Base-by-base conservation (phyloP, 2,888 invertebrate genomes). In the Horisme vitalbata region DNA sequence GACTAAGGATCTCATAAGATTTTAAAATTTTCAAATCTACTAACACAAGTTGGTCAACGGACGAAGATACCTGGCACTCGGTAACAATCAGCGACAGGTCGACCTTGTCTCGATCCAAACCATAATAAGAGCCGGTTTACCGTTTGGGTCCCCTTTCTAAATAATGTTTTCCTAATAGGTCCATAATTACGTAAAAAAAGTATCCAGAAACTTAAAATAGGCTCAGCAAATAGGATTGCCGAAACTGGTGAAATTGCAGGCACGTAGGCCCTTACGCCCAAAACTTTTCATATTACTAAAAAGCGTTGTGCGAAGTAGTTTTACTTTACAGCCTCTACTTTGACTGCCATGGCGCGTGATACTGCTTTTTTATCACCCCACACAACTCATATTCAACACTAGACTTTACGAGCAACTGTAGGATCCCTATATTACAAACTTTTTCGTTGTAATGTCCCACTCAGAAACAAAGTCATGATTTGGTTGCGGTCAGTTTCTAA, bases 381-480 rank as follows among this genome's bases (percentile, higher is more conserved):
- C 41, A 45, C 45, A 52, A 54, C 32, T 54, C 44, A 45, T 57
- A 46, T 52, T 46, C 33, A 38, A 41, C 51, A 52, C 41, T 51
- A 35, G 43, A 41, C 30, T 56, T 58, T 55, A 59, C 52, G 59
- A 54, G 27, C 51, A 37, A 41, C 50, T 48, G 57, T 52, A 30
- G 35, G 48, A 45, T 38, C 45, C 9, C 47, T 37, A 49, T 50
- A 51, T 59, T 58, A 53, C 51, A 58, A 59, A 26, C 49, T 58
- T 61, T 55, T 57, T 57, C 55, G 41, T 37, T 38, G 34, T 50
- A 41, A 52, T 28, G 38, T 35, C 28, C 44, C 53, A 49, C 26
- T 51, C 37, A 23, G 21, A 48, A 47, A 57, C 55, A 53, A 55
- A 57, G 56, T 58, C 43, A 41, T 46, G 45, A 54, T 51, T 51